These are phyloP conservation scores for Arenaria interpres DNA, from an alignment of 2,113 vertebrate species.

Conservation along the genomic window DNA sequence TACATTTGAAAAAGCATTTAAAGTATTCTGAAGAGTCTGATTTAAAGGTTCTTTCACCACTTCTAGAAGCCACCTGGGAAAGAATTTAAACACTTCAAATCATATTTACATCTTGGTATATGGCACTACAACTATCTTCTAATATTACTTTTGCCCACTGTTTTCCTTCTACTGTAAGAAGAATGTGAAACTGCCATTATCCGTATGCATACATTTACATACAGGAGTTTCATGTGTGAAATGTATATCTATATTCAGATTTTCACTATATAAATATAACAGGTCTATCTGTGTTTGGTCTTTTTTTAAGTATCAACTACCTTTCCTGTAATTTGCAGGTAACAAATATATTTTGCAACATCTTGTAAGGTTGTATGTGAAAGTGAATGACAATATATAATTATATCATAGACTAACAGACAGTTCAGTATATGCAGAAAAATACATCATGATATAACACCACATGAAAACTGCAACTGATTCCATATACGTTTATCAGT, in stretches of 20 bases:
- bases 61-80: background rate
- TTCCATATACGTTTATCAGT: background rate
- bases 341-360: background rate
- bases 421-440: background rate
- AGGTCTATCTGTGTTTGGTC: rapidly evolving
- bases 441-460: background rate
- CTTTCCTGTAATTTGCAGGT: background rate
- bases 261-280: background rate
- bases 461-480: background rate
- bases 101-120: background rate
- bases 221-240: background rate
- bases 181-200: background rate
- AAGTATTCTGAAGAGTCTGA: background rate
- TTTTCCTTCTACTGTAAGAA: background rate
- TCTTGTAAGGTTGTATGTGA: background rate
- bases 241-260: background rate
- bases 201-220: background rate
- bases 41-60: background rate
- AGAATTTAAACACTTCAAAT: background rate
- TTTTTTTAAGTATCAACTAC: background rate
- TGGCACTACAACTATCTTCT: background rate
- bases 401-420: background rate
- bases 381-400: background rate
- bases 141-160: background rate
- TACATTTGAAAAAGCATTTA: background rate